Base-by-base conservation (phyloP, 2,888 invertebrate species). In the Mimachlamys varia region DNA sequence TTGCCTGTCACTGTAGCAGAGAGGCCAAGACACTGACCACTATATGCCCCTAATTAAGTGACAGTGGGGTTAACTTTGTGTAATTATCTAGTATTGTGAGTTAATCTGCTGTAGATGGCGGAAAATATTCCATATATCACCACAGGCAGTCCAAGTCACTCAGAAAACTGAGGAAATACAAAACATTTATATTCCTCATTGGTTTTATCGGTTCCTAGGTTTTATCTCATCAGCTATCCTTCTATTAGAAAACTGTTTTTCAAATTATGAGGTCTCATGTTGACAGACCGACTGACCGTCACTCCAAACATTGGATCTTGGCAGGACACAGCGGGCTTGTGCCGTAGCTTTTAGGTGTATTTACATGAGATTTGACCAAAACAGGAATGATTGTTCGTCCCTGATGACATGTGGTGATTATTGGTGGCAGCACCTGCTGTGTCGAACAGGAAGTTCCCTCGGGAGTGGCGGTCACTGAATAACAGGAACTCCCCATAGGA, bases 401-500 rank as follows among this genome's bases (percentile, higher is more conserved):
- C 33, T 76, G 33, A 27, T 22, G 33, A 33, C 33, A 33, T 76
- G 12, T 33, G 27, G 76, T 33, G 22, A 76, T 76, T 17, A 76
- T 76, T 33, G 33, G 15, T 0, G 33, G 76, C 33, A 33, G 22
- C 76, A 76, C 76, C 76, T 76, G 76, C 76, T 76, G 10, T 12
- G 33, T 33, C 76, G 10, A 33, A 76, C 76, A 76, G 76, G 76
- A 76, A 62, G 44, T 44, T 7, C 44, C 62, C n/a, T 22, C 22
- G 4, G 7, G 62, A 62, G 62, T 62, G 62, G 19, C 33, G 27
- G 58, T 58, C 7, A 22, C 19, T 58, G 10, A 58, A 58, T 58
- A 33, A 76, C 76, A 76, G 76, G 76, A 76, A 76, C 19, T 76
- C 76, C 76, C 76, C 12, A 27, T 33, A 76, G 76, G 76, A 33